Evolutionary conservation across 2,797 vertebrate genomes (phyloP), one percentile per base, ranked within the genome.

Genomic region (Ambastaia sidthimunki): DNA sequence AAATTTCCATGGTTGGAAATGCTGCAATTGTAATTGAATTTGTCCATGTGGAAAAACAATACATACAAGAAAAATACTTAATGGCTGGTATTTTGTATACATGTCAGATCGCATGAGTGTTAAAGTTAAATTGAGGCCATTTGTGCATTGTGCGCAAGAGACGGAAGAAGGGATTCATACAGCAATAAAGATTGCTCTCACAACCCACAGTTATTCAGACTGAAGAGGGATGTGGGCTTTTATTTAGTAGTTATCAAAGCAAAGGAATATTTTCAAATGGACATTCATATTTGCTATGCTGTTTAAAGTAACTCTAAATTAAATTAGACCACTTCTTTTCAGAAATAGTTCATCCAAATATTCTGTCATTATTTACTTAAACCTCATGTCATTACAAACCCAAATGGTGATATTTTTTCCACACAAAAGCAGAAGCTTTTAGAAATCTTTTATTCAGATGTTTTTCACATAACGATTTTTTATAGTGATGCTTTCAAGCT

Each of bases 11-110:
- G 67, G 83, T 81, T 78, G 87, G 80, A 86, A 83, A 83, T 66
- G 47, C 16, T 1, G 80, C 76, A 80, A 78, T 71, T 83, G 73
- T 90, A 91, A 93, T 93, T 84, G 88, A 89, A 89, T 90, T 91
- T 91, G 89, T 89, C 91, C 90, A 92, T 90, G 91, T 91, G 91
- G 90, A 92, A 92, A 92, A 92, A 89, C 90, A 91, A 91, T 86
- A 89, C 89, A 88, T 89, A 91, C 81, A 86, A 85, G 85, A 88
- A 89, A 91, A 90, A 91, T 86, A 87, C 83, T 84, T 89, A 89
- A 89, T 90, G 91, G 83, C 86, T 85, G 88, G 83, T 92, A 89
- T 93, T 93, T 92, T 92, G 91, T 93, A 91, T 90, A 93, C 89
- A 93, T 91, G 91, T 93, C 92, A 92, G 86, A 88, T 91, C 87